Conservation (phyloP, 2,797 vertebrate genomes). For the Buceros bicornis region DNA sequence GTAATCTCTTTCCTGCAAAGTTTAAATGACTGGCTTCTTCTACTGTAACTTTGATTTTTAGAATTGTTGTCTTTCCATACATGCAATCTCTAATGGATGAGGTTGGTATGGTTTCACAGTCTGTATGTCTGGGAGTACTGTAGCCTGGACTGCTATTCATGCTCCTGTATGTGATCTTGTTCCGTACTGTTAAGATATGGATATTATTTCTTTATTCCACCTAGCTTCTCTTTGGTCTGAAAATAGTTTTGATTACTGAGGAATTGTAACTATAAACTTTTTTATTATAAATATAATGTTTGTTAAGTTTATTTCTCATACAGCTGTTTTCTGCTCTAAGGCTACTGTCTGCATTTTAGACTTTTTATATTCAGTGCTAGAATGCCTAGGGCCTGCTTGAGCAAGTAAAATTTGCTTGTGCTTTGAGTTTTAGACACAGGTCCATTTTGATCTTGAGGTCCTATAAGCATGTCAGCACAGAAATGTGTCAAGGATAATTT, state of each 20-base stretch:
- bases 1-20: background rate
- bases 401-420: background rate
- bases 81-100: accelerated
- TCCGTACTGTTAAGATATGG: background rate
- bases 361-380: background rate
- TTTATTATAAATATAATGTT: background rate
- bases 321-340: background rate
- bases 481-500: background rate
- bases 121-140: background rate
- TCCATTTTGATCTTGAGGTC: background rate
- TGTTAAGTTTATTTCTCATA: background rate
- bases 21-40: background rate
- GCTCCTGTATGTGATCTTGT: background rate
- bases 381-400: background rate
- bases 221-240: background rate
- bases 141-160: background rate
- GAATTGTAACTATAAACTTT: background rate
- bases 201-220: background rate
- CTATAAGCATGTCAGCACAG: background rate
- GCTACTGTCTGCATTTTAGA: background rate
- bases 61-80: background rate
- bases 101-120: background rate
- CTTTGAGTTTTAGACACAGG: background rate
- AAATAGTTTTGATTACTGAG: background rate
- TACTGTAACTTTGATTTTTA: background rate